Evolutionary conservation across 2,797 vertebrate genomes (phyloP), one percentile per base, ranked within the genome.

Genomic region (Amblyopsis hoosieri): DNA sequence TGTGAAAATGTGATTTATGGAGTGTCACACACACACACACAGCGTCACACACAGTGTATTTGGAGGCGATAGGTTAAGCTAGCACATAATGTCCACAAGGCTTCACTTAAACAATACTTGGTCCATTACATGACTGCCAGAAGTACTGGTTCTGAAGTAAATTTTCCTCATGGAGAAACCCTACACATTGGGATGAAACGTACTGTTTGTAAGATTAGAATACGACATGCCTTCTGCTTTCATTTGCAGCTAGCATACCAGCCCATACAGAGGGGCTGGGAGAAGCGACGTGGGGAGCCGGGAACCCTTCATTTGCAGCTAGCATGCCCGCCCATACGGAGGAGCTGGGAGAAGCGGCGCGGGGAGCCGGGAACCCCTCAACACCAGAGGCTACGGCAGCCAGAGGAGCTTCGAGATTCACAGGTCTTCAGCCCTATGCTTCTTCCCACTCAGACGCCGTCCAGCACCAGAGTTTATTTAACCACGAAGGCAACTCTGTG

Each of bases 101-200:
- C 81, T 79, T 90, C 84, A 89, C 82, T 86, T 89, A 82, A 85
- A 81, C 82, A n/a, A n/a, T n/a, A n/a, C n/a, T n/a, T n/a, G n/a
- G n/a, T 83, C 76, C 83, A 82, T 85, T 85, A 69, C 45, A 79
- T 70, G 65, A 79, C 76, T 79, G 80, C 70, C 33, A 37, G 33
- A 6, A 8, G 33, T 37, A 37, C 33, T 37, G 33, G 33, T 37
- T 6, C 33, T 9, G 9, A 37, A 29, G 23, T 29, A 29, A 4
- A 29, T 29, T 3, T 80, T 77, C 76, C 79, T 68, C 68, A 77
- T 75, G 29, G 17, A 61, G 57, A 52, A 45, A 48, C 59, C 54
- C 45, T 53, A 68, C 76, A 51, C 68, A 62, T 72, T 60, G n/a
- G 13, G 64, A 17, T 45, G 19, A 80, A 71, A 66, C 54, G 31